Evolutionary conservation across 2,888 invertebrate genomes (phyloP).

Genomic region (Omphaloscelis lunosa): DNA sequence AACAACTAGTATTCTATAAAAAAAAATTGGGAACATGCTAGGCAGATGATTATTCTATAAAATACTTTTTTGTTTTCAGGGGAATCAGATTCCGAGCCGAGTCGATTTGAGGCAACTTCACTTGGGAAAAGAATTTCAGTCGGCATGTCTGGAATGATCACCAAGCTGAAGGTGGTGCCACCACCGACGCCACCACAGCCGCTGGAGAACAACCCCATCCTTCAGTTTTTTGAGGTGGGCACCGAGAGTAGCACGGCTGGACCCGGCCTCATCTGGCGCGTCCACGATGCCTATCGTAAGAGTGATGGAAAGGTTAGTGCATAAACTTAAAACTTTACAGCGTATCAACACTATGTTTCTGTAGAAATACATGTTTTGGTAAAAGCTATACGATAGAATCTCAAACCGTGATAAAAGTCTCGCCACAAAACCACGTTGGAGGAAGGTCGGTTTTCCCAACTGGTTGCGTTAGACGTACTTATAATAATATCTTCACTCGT

Average conservation of each 20-base stretch:
- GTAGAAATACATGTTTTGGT: neutral
- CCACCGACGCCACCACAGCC: constrained; percentile 71
- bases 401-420: neutral
- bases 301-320: constrained; percentile 96
- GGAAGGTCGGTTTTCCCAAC: too few species aligned
- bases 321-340: neutral
- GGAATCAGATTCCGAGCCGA: constrained; percentile 66
- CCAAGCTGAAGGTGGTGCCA: constrained; percentile 75
- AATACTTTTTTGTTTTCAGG: constrained; percentile 54
- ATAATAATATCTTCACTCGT: neutral
- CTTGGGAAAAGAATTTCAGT: constrained; percentile 64
- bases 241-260: constrained; percentile 95
- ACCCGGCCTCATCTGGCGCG: constrained; percentile 97
- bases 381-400: neutral
- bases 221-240: constrained; percentile 96
- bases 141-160: constrained; percentile 80
- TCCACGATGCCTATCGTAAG: constrained; percentile 97
- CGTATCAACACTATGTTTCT: neutral
- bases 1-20: neutral
- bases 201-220: constrained; percentile 95
- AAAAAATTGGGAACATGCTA: too few species aligned
- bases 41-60: neutral
- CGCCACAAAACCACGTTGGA: neutral
- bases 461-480: neutral
- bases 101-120: constrained; percentile 61